These are phyloP conservation scores for Diaphora mendica DNA, from an alignment of 2,888 invertebrate species.

Conservation along the genomic window DNA sequence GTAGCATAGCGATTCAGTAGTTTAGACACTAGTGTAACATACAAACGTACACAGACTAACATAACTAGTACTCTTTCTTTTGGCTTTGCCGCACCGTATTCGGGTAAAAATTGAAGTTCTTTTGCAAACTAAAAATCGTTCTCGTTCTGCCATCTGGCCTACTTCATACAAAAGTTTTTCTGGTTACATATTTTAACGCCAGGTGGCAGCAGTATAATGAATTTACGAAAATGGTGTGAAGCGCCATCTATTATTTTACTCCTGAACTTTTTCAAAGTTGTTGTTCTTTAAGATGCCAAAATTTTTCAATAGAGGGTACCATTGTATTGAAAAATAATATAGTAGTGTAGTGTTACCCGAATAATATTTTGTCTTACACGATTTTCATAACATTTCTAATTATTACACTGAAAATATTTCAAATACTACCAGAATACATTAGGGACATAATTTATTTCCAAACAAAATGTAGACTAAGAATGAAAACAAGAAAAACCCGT, in stretches of 20 bases:
- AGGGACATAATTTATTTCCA: background rate
- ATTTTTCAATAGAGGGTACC: slow-evolving; percentile 24
- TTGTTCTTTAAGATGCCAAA: background rate
- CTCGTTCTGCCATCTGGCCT: slow-evolving; percentile 7
- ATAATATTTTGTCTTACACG: background rate
- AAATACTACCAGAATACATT: too few relatives aligned
- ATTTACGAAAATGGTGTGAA: background rate
- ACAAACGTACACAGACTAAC: too few relatives aligned
- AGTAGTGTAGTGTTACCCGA: background rate
- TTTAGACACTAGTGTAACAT: too few relatives aligned
- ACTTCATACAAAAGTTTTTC: background rate
- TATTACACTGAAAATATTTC: too few relatives aligned
- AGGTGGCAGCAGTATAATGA: background rate
- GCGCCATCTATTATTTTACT: slow-evolving; percentile 34
- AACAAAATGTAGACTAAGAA: background rate
- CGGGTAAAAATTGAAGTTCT: too few relatives aligned
- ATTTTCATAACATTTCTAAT: too few relatives aligned
- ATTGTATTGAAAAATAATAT: background rate
- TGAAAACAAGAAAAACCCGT: background rate
- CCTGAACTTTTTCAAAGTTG: background rate
- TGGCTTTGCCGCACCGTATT: too few relatives aligned
- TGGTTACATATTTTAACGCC: background rate
- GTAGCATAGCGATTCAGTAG: too few relatives aligned
- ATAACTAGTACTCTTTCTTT: too few relatives aligned
- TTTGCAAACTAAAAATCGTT: background rate